Evolutionary conservation across 2,113 vertebrate genomes (phyloP), one percentile per base, ranked within the genome.

Genomic region (Myotis davidii): DNA sequence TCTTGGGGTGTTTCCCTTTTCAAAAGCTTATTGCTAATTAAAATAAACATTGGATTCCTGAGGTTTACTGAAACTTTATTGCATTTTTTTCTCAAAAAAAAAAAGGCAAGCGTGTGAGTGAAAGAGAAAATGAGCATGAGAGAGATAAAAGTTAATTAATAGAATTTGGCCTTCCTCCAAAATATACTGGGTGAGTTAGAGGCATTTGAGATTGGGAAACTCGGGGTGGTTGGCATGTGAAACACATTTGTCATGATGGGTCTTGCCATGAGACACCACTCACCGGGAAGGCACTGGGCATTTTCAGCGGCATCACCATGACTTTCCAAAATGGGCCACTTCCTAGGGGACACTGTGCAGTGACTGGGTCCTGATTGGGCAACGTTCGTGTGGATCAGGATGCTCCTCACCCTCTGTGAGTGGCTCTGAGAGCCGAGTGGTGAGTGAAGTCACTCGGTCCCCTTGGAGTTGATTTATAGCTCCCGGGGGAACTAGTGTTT

Each of bases 81-180:
- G 88, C 97, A 96, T 64, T 67, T 76, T 52, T 72, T 39, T 39
- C 8, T 16, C 17, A 16, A 32, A 65, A 65, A 65, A 65, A 67
- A 34, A 82, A 61, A 81, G 67, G 45, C 61, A 85, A 92, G 59
- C 32, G 42, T 89, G 45, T 79, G 76, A 59, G 90, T 17, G 92
- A 74, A 48, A 92, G 27, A 89, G 81, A 93, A 95, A 97, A 94
- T 0, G 48, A 97, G 92, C 67, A 65, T 97, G 92, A 90, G 82
- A 94, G 79, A 98, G 98, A 98, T 98, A 98, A 98, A 98, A 98
- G 98, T 82, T 98, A 98, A 98, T 98, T 98, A 98, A 98, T 96
- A 98, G 97, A 98, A 90, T 2, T 94, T 98, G 98, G 98, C 97
- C 0, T 77, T 81, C 32, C 69, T 98, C 98, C 98, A 98, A 98